A percentile compares a stretch with the other conserved stretches of the same genome.
Evolutionary conservation across 2,797 vertebrate species (phyloP).

Genomic region (Harpagifer antarcticus): DNA sequence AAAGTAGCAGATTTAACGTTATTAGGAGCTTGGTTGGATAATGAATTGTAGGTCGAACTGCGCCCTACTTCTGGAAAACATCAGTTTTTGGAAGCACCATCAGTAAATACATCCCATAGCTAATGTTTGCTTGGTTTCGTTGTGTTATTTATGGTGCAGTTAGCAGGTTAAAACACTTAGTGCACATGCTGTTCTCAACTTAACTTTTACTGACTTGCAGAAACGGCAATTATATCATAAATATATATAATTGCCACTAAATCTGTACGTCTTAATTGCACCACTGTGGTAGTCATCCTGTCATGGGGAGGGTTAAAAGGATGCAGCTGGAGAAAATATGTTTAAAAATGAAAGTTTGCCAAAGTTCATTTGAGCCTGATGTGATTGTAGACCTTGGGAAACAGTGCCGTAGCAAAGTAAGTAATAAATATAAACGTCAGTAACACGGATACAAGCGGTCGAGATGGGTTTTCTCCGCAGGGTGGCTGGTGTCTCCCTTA

Average conservation of each 20-base stretch:
- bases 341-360: neutral
- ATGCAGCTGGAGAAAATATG: neutral
- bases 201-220: neutral
- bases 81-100: neutral
- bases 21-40: conserved; percentile 5
- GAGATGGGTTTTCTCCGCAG: too few relatives aligned
- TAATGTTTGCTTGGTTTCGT: neutral
- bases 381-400: neutral
- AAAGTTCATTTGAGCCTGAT: neutral
- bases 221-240: neutral
- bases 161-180: neutral
- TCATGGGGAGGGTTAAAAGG: neutral
- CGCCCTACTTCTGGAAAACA: neutral
- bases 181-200: neutral
- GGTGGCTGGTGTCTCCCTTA: too few relatives aligned
- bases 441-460: too few relatives aligned
- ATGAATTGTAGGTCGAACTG: neutral
- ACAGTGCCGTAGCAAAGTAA: neutral
- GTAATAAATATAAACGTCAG: too few relatives aligned
- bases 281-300: neutral
- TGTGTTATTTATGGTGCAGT: neutral
- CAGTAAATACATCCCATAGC: neutral
- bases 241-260: neutral
- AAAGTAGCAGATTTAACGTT: conserved; percentile 4
- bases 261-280: neutral